Evolutionary conservation across 2,888 invertebrate genomes (phyloP).

Genomic region (Margaritifera margaritifera): DNA sequence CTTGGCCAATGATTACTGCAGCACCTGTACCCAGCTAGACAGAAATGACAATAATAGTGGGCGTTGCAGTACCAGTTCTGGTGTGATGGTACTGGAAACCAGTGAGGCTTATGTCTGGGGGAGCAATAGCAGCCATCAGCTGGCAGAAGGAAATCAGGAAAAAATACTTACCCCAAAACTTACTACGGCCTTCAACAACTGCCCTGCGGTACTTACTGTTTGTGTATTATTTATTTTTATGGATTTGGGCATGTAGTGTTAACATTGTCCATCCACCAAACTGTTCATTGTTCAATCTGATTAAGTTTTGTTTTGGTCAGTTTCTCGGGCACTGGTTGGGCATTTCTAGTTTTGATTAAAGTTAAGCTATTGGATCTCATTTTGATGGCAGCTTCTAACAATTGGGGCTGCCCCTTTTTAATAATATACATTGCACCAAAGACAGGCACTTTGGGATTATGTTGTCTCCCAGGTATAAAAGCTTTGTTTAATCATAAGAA

Average conservation of each 20-base stretch:
- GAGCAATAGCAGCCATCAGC: constrained; percentile 79
- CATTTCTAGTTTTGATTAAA: too few species aligned
- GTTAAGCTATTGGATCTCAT: too few species aligned
- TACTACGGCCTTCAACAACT: constrained; percentile 77
- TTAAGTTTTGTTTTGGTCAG: background rate
- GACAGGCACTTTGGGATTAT: too few species aligned
- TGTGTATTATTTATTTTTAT: background rate
- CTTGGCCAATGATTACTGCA: constrained; percentile 68
- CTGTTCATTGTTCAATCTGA: background rate
- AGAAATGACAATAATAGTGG: constrained; percentile 55
- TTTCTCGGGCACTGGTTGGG: too few species aligned
- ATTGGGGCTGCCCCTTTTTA: too few species aligned
- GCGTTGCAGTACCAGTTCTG: constrained; percentile 16
- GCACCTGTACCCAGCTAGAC: constrained; percentile 50
- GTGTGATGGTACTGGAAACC: constrained; percentile 6
- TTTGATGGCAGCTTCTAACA: too few species aligned
- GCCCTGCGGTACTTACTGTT: constrained; percentile 75
- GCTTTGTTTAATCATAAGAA: too few species aligned
- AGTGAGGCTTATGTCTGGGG: constrained; percentile 80
- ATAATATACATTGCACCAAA: too few species aligned
- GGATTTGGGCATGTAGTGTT: too few species aligned
- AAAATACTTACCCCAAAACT: constrained; percentile 78
- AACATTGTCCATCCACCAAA: background rate
- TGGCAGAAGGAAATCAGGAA: constrained; percentile 79
- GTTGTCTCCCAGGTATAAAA: too few species aligned